phyloP scores from a whole-genome alignment of 2,888 invertebrate species.

The Unio delphinus region DNA sequence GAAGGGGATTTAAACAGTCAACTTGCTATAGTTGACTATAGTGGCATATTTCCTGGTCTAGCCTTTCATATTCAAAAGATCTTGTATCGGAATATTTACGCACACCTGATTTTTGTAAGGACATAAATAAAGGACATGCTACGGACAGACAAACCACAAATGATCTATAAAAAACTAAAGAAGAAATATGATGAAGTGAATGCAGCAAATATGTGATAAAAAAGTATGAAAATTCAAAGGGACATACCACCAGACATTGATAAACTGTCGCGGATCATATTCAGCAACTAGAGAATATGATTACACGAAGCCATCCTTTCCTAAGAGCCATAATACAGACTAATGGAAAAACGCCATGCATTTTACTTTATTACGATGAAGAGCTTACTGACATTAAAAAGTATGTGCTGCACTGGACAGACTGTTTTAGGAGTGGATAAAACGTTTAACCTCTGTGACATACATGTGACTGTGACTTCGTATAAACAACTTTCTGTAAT shows the following conservation, averaged over 20 bases:
- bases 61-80: constrained; percentile 3
- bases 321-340: too few relatives aligned
- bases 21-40: constrained; percentile 6
- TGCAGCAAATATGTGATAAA: too few relatives aligned
- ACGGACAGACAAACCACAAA: too few relatives aligned
- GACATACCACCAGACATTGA: too few relatives aligned
- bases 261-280: too few relatives aligned
- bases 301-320: too few relatives aligned
- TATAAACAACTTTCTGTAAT: constrained; percentile 19
- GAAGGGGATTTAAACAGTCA: constrained; percentile 3
- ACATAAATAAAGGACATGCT: not conserved
- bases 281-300: too few relatives aligned
- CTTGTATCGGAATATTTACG: not conserved
- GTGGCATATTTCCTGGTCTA: constrained; percentile 14
- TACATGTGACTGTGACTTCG: constrained; percentile 28
- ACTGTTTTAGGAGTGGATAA: constrained; percentile 24
- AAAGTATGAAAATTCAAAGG: too few relatives aligned
- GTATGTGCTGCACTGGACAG: constrained; percentile 18
- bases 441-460: constrained; percentile 25
- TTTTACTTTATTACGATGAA: too few relatives aligned
- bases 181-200: too few relatives aligned
- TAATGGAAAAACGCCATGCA: too few relatives aligned
- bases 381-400: not conserved
- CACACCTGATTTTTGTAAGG: constrained; percentile 4
- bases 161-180: too few relatives aligned